Base-by-base conservation (phyloP, 2,113 vertebrate species). In the Thunnus thynnus region DNA sequence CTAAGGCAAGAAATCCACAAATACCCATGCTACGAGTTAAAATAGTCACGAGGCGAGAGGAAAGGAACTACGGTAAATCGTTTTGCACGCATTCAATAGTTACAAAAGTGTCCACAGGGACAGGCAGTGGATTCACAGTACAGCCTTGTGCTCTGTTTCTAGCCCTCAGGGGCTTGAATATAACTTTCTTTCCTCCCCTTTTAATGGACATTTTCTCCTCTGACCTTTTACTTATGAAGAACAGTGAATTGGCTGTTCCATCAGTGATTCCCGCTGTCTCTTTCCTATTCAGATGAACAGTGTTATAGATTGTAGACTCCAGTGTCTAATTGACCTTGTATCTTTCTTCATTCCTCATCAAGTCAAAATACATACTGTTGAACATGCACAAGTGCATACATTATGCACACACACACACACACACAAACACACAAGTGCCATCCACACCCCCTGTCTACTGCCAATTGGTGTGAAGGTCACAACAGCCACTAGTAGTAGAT, bases 391-490 rank as follows among this genome's bases (percentile, higher is more conserved):
- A 17, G 16, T 6, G 22, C 27, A 32, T 5, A 0, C 5, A 71
- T 17, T 16, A 2, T 16, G 27, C 18, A 3, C 27, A 62, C 11
- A 55, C 48, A 32, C 20, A 32, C 20, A 52, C 60, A 54, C 58
- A 25, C 47, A 13, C 16, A 25, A 41, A 41, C 36, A 1, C 36
- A 9, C 1, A 41, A 41, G 36, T 41, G 8, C 32, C 2, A 0
- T 25, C 20, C 13, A 27, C 58, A 72, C 46, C 52, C 13, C 2
- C n/a, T 6, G 1, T 73, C 65, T 25, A 12, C 32, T 30, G 50
- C 44, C 64, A 78, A 76, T 76, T 48, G 76, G 65, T 78, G 79
- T 91, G 92, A 94, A 93, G 90, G 92, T 93, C 92, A 91, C 44
- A 81, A 81, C 73, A 80, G 65, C 64, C 41, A 78, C 69, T 69